Conservation (phyloP, 2,888 invertebrate species). For the Dermolepida albohirtum region DNA sequence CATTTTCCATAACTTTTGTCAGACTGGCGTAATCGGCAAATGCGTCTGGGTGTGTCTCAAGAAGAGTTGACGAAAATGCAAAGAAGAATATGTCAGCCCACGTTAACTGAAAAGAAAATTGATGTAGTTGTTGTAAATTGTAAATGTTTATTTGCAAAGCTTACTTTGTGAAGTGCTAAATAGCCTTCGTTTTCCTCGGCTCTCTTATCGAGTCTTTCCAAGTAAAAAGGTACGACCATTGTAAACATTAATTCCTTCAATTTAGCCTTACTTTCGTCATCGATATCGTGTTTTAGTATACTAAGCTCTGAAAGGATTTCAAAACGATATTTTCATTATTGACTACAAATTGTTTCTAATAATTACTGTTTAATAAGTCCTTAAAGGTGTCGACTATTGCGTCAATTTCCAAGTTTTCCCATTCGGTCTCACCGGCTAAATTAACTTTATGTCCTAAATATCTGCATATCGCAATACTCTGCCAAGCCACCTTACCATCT, state of each 20-base stretch:
- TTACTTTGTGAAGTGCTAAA: slow-evolving; percentile 64
- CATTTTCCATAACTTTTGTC: too few relatives aligned
- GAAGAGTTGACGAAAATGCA: too few relatives aligned
- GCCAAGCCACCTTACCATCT: slow-evolving; percentile 71
- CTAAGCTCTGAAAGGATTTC: slow-evolving; percentile 63
- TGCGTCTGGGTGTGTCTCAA: too few relatives aligned
- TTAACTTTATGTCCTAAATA: slow-evolving; percentile 72
- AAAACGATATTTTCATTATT: background rate
- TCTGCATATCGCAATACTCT: slow-evolving; percentile 70
- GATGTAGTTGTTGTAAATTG: background rate
- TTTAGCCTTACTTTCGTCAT: slow-evolving; percentile 66
- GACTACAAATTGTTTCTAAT: background rate
- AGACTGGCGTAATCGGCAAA: too few relatives aligned
- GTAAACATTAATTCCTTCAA: slow-evolving; percentile 66
- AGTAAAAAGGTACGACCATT: slow-evolving; percentile 67
- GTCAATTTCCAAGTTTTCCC: slow-evolving; percentile 72
- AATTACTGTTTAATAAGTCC: slow-evolving; percentile 69
- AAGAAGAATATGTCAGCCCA: slow-evolving; percentile 68
- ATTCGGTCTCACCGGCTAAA: slow-evolving; percentile 67
- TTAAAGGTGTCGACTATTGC: slow-evolving; percentile 69
- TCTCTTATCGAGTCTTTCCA: slow-evolving; percentile 69
- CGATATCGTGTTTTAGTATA: slow-evolving; percentile 68
- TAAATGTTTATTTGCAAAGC: background rate
- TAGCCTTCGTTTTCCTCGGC: slow-evolving; percentile 71
- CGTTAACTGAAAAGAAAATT: slow-evolving; percentile 64